Evolutionary conservation across 2,888 invertebrate genomes (phyloP).

Genomic region (Cylloceria caligata): DNA sequence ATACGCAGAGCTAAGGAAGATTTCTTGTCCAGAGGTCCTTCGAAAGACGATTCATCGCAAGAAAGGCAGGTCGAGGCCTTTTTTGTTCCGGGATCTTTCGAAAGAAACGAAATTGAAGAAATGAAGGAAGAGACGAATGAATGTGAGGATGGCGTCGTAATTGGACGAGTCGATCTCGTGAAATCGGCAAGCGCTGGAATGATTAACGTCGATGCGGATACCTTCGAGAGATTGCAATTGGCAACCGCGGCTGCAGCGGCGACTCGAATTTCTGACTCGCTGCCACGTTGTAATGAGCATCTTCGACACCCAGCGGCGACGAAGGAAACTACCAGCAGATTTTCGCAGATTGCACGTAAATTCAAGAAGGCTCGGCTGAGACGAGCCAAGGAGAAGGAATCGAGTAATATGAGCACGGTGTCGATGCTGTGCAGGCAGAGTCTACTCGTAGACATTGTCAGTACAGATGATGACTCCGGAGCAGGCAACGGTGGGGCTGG

Average conservation of each 20-base stretch:
- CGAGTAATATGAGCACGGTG: slow-evolving; percentile 86
- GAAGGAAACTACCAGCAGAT: slow-evolving; percentile 67
- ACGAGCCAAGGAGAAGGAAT: slow-evolving; percentile 81
- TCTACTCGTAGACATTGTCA: slow-evolving; percentile 87
- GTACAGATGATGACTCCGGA: background rate
- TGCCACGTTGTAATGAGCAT: slow-evolving; percentile 84
- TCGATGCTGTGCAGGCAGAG: slow-evolving; percentile 91
- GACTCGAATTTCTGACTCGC: slow-evolving; percentile 85
- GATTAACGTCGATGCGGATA: slow-evolving; percentile 89
- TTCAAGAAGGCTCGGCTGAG: slow-evolving; percentile 87
- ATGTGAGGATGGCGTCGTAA: background rate
- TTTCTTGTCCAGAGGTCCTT: slow-evolving; percentile 86
- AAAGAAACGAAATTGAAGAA: background rate
- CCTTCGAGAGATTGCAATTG: slow-evolving; percentile 86
- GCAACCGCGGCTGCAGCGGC: slow-evolving; percentile 65
- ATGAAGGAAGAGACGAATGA: slow-evolving; percentile 24
- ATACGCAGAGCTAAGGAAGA: slow-evolving; percentile 89
- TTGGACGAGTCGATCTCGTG: slow-evolving; percentile 84
- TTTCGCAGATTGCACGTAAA: slow-evolving; percentile 86
- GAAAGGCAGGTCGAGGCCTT: slow-evolving; percentile 9
- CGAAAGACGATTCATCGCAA: slow-evolving; percentile 64
- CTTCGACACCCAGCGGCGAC: slow-evolving; percentile 50
- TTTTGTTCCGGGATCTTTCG: slow-evolving; percentile 49
- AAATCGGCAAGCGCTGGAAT: slow-evolving; percentile 93
- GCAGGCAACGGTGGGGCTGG: background rate